Percentiles rank a stretch among this genome's conserved stretches.
phyloP scores from a whole-genome alignment of 2,797 vertebrate species.

The Phrynocephalus guinanensis region DNA sequence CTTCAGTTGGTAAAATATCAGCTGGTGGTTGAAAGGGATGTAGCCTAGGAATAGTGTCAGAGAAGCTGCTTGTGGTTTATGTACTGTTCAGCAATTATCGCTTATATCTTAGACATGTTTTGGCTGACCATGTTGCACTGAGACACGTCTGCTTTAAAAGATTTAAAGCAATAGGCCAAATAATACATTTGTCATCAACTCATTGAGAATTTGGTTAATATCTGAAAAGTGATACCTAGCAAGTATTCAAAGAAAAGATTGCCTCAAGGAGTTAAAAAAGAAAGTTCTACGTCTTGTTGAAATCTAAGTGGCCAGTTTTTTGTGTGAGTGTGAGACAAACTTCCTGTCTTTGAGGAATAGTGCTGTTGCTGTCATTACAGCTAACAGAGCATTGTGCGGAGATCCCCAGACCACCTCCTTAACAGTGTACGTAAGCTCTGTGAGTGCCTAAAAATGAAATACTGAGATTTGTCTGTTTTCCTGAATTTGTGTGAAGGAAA shows the following conservation, averaged over 20 bases:
- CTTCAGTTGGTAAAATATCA: not conserved
- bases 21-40: slow-evolving; percentile 2
- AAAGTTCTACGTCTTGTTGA: slow-evolving; percentile 61
- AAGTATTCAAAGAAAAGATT: slow-evolving; percentile 32
- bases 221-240: slow-evolving; percentile 11
- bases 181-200: slow-evolving; percentile 8
- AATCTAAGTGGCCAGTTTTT: slow-evolving; percentile 71
- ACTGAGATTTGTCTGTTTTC: slow-evolving; percentile 58
- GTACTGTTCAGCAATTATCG: not conserved
- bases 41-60: slow-evolving; percentile 1
- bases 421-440: slow-evolving; percentile 54
- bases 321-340: slow-evolving; percentile 70
- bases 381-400: slow-evolving; percentile 68
- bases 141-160: slow-evolving; percentile 35
- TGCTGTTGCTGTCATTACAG: slow-evolving; percentile 70
- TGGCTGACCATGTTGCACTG: slow-evolving; percentile 34
- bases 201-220: slow-evolving; percentile 18
- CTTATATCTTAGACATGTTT: slow-evolving; percentile 24
- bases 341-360: slow-evolving; percentile 74
- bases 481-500: slow-evolving; percentile 28
- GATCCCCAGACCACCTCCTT: slow-evolving; percentile 57
- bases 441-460: slow-evolving; percentile 66
- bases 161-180: slow-evolving; percentile 18
- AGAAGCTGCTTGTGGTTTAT: slow-evolving; percentile 5
- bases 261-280: slow-evolving; percentile 62